A percentile compares a stretch with the other conserved stretches of the same genome.
Evolutionary conservation across 2,888 invertebrate species (phyloP).

Genomic region (Lysandra bellargus): DNA sequence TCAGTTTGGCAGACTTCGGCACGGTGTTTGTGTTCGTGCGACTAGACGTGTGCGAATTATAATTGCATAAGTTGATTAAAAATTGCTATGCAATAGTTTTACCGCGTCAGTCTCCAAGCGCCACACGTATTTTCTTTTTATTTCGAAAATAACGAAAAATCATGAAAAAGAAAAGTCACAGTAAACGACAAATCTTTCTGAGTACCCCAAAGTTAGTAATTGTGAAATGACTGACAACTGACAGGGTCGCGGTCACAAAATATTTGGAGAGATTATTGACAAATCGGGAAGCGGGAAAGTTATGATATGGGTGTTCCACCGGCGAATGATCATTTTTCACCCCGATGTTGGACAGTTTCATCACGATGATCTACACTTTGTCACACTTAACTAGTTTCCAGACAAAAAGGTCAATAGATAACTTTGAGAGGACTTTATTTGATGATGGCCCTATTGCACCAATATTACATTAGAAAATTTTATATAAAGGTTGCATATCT

Average conservation of each 20-base stretch:
- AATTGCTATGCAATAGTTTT: too few relatives aligned
- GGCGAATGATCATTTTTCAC: conserved; percentile 39
- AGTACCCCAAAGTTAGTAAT: conserved; percentile 10
- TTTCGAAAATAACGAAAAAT: not conserved
- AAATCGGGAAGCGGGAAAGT: conserved; percentile 28
- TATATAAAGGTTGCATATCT: too few relatives aligned
- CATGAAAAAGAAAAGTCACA: not conserved
- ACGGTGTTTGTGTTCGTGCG: too few relatives aligned
- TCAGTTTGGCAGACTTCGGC: too few relatives aligned
- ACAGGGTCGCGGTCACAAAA: conserved; percentile 4
- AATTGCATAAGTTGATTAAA: too few relatives aligned
- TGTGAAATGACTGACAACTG: conserved; percentile 13
- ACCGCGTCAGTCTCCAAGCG: too few relatives aligned
- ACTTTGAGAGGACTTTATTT: not conserved
- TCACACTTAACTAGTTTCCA: conserved; percentile 2
- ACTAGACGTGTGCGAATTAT: too few relatives aligned
- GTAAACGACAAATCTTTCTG: conserved; percentile 14
- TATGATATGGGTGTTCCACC: conserved; percentile 35
- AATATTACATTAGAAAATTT: not conserved
- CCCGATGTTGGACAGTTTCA: conserved; percentile 24
- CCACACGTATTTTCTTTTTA: not conserved
- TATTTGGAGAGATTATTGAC: conserved; percentile 28
- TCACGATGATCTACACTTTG: conserved; percentile 13
- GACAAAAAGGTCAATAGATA: not conserved
- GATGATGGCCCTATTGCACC: not conserved